phyloP scores from a whole-genome alignment of 1,140 invertebrate genomes.

The Akabosia matsudoensis region DNA sequence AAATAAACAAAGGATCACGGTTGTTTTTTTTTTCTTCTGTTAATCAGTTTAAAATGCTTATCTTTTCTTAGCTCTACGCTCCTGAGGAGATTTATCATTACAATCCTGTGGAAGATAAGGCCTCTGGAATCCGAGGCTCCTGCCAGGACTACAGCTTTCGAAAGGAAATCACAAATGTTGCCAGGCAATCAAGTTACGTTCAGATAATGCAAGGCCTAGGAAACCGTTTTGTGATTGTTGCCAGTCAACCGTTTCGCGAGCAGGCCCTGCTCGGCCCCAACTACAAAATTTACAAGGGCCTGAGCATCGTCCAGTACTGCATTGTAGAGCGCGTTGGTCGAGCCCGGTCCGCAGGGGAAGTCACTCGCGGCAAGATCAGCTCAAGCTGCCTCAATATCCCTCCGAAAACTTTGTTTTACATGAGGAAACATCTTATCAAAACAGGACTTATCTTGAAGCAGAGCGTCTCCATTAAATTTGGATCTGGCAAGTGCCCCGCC shows the following conservation, averaged over 20 bases:
- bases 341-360: background rate
- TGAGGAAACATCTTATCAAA: background rate
- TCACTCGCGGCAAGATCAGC: background rate
- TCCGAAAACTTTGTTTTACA: constrained; percentile 4
- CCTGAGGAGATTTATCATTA: constrained; percentile 64
- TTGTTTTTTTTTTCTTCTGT: constrained; percentile 46
- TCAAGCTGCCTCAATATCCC: background rate
- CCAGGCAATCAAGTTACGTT: constrained; percentile 52
- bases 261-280: constrained; percentile 58
- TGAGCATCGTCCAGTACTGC: constrained; percentile 64
- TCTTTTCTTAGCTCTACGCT: constrained; percentile 45
- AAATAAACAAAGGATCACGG: background rate
- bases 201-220: constrained; percentile 55
- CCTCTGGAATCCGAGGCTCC: constrained; percentile 57
- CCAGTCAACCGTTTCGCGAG: constrained; percentile 62
- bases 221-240: constrained; percentile 67
- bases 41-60: background rate
- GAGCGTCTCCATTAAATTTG: background rate
- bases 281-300: constrained; percentile 56
- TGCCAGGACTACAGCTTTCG: constrained; percentile 62
- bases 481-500: background rate
- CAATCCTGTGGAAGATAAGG: constrained; percentile 42
- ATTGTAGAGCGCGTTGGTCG: constrained; percentile 71
- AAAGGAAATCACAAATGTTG: constrained; percentile 52
- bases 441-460: background rate